Evolutionary conservation across 2,888 invertebrate species (phyloP), one percentile per base, ranked within the genome.

Genomic region (Torymus auratus): DNA sequence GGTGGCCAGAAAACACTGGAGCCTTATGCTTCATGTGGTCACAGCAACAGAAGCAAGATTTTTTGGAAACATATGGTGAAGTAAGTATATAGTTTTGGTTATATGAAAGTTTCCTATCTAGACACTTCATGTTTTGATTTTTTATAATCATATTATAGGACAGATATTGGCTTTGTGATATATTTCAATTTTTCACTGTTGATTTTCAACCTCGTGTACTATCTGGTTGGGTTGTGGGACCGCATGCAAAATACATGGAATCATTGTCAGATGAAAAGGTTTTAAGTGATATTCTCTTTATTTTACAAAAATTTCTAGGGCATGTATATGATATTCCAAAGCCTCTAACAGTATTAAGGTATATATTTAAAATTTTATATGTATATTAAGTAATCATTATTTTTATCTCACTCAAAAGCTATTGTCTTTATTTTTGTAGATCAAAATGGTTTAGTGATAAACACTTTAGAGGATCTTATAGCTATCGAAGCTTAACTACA

Each of bases 371-470:
- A 23, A 53, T 14, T 55, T 65, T 61, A 52, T 70, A 61, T 20
- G 55, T 4, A 70, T 64, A 67, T 15, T 52, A 15, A 50, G 56
- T 61, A 58, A 17, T 61, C 11, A 41, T 41, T 60, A 12, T 55
- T 56, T 58, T 28, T 52, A 56, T 58, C 13, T 53, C 12, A 58
- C n/a, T 62, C 3, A 13, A 55, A 41, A 41, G 7, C 41, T 41
- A 61, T 69, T 28, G 28, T 23, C 14, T 62, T n/a, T 17, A 56
- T 74, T 53, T 56, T 58, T 64, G 78, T 88, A 95, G 96, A 84
- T 94, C 96, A 0, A 92, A 91, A 2, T 96, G 96, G 97, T 92
- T 92, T 82, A 92, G 92, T 0, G 94, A 96, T 90, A 93, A 93
- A 0, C 93, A 93, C 89, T 94, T 95, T 5, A 92, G 93, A 65